These are phyloP conservation scores for Chelonoidis abingdonii DNA, from an alignment of 2,113 vertebrate genomes.

Conservation along the genomic window DNA sequence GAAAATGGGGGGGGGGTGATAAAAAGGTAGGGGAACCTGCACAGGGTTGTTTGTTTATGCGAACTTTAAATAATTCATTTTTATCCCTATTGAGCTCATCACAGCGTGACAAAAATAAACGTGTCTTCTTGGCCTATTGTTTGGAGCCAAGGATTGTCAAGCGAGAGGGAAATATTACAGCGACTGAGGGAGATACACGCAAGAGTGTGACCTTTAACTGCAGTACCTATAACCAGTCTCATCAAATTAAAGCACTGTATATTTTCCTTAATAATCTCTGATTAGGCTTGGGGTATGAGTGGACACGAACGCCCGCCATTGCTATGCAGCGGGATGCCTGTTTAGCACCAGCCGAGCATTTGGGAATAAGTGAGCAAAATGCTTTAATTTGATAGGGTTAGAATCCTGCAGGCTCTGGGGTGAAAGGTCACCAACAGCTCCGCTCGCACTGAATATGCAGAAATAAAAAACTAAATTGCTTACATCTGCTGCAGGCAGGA, in stretches of 20 bases:
- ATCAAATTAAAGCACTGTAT: slow-evolving; percentile 99
- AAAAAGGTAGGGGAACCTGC: slow-evolving; percentile 62
- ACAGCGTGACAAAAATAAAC: slow-evolving; percentile 84
- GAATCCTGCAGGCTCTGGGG: slow-evolving; percentile 99
- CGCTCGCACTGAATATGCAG: slow-evolving; percentile 99
- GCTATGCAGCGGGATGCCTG: slow-evolving; percentile 98
- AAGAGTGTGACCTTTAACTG: slow-evolving; percentile 96
- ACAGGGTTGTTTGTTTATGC: slow-evolving; percentile 80
- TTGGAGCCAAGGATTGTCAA: slow-evolving; percentile 84
- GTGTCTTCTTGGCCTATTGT: slow-evolving; percentile 95
- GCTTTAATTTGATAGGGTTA: slow-evolving; percentile 99
- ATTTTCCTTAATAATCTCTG: slow-evolving; percentile 99
- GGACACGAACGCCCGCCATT: slow-evolving; percentile 95
- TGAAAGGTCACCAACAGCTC: slow-evolving; percentile 94
- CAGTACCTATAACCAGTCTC: slow-evolving; percentile 99
- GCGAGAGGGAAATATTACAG: slow-evolving; percentile 82
- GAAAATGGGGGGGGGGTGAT: neutral
- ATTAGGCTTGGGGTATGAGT: slow-evolving; percentile 96
- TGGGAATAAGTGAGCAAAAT: slow-evolving; percentile 99
- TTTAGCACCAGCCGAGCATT: slow-evolving; percentile 94
- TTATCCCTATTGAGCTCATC: slow-evolving; percentile 81
- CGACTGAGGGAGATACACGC: slow-evolving; percentile 91
- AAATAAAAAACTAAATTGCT: slow-evolving; percentile 99
- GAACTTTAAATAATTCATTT: slow-evolving; percentile 85
- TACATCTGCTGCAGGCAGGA: slow-evolving; percentile 98